A percentile compares a stretch with the other conserved stretches of the same genome.
phyloP scores from a whole-genome alignment of 1,140 invertebrate species.

The Hylaeus volcanicus region DNA sequence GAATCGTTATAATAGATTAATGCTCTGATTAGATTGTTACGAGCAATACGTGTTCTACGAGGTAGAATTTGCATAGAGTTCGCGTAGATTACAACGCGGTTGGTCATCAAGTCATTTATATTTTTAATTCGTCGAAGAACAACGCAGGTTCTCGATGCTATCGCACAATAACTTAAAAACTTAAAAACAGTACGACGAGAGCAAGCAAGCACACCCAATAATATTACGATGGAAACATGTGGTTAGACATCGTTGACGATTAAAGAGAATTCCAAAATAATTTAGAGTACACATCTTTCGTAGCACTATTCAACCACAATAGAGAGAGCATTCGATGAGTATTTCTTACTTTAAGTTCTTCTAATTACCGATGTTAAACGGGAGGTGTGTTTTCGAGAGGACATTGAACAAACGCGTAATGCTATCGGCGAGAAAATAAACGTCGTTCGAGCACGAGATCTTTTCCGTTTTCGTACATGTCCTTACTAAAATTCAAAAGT shows the following conservation, averaged over 20 bases:
- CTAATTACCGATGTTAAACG: constrained; percentile 31
- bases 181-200: constrained; percentile 25
- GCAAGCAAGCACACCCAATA: constrained; percentile 21
- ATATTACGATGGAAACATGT: constrained; percentile 26
- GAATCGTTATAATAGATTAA: too few relatives aligned
- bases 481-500: constrained; percentile 53
- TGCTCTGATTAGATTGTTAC: too few relatives aligned
- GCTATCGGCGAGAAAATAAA: constrained; percentile 23
- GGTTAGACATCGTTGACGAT: constrained; percentile 5
- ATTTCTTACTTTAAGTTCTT: constrained; percentile 12
- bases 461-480: neutral
- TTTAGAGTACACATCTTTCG: neutral
- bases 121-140: constrained; percentile 32
- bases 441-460: constrained; percentile 5
- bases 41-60: constrained; percentile 33
- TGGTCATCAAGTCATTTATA: constrained; percentile 27
- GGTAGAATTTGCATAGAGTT: constrained; percentile 23
- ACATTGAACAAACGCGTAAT: constrained; percentile 24
- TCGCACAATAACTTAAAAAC: constrained; percentile 19
- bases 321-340: neutral
- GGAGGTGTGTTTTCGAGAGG: constrained; percentile 34
- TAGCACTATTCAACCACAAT: neutral
- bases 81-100: constrained; percentile 13
- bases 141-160: neutral
- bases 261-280: constrained; percentile 9